Evolutionary conservation across 2,113 vertebrate genomes (phyloP), one percentile per base, ranked within the genome.

Genomic region (Rhea pennata): DNA sequence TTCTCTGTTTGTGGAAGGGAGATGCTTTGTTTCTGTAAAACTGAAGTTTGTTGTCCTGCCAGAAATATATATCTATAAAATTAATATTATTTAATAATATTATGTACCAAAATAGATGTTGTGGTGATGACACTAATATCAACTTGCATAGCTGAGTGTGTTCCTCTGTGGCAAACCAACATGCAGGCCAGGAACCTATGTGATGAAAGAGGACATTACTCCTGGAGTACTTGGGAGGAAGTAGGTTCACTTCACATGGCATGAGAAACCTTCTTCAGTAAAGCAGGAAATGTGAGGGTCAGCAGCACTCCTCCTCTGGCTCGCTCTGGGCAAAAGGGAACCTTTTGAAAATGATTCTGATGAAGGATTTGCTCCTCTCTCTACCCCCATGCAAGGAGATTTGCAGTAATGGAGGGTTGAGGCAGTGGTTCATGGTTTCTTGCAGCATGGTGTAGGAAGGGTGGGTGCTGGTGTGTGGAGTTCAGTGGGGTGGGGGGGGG

Each of bases 201-300:
- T 0, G 2, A 19, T 19, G 29, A 23, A 61, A 21, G 15, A n/a
- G 11, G 24, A 2, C 0, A 0, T 56, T 36, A 39, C 1, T 4
- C 36, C 17, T 39, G 3, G 6, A 53, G 12, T 48, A 8, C 44
- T 76, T 27, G 36, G 50, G 40, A 50, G 66, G 48, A 6, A 65
- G 39, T 6, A 62, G 19, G 21, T 2, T 82, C 36, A 12, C 46
- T 72, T 21, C 22, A 53, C 0, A 0, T 6, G 20, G 26, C 12
- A 9, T 15, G 53, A 67, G 11, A 84, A 80, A 64, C 21, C 9
- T 14, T 88, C 33, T 26, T 36, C 19, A 36, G 24, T 17, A 15
- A 64, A 79, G 56, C 4, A 15, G 27, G 58, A 70, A 56, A 75
- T 3, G 17, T 59, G 40, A 64, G 44, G 10, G 40, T 26, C 15